Evolutionary conservation across 2,888 invertebrate species (phyloP), one percentile per base, ranked within the genome.

Genomic region (Maniola hyperantus): DNA sequence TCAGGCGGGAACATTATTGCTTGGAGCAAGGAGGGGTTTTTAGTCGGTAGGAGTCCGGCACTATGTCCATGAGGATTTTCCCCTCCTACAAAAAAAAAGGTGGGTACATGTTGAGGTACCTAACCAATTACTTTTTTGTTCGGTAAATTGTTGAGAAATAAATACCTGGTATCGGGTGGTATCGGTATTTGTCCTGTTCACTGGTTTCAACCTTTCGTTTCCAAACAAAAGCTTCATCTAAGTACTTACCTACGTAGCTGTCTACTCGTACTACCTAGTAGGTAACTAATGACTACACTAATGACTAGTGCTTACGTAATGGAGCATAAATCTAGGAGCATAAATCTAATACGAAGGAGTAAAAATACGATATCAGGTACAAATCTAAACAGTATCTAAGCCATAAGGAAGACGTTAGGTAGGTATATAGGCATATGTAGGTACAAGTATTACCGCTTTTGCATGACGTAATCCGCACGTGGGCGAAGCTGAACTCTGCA

Each of bases 401-500:
- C 46, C 13, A n/a, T n/a, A n/a, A 66, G 66, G 59, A 69, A 69
- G 64, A 66, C 54, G 60, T 61, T 60, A 63, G 63, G 0, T 39
- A 39, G 39, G 10, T 39, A 10, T 10, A 39, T 8, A 11, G 10
- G 39, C 0, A 11, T 39, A 39, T 39, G 1, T 10, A 39, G 10
- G 39, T 65, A 69, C 64, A 64, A 64, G 64, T 62, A 64, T 67
- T 69, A 69, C 67, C 67, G 67, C 64, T 69, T 53, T 34, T 59
- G 59, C 46, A 70, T 70, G 72, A 70, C 72, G 70, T 65, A 71
- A 71, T 39, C 53, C 57, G 20, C 72, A 72, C 72, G 72, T 72
- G 72, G 72, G 72, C 65, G 70, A 55, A 18, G 6, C 57, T 42
- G 42, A 61, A 63, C 66, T 66, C 64, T 51, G 60, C 59, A 65